Base-by-base conservation (phyloP, 2,888 invertebrate genomes). In the Miltochrista miniata region DNA sequence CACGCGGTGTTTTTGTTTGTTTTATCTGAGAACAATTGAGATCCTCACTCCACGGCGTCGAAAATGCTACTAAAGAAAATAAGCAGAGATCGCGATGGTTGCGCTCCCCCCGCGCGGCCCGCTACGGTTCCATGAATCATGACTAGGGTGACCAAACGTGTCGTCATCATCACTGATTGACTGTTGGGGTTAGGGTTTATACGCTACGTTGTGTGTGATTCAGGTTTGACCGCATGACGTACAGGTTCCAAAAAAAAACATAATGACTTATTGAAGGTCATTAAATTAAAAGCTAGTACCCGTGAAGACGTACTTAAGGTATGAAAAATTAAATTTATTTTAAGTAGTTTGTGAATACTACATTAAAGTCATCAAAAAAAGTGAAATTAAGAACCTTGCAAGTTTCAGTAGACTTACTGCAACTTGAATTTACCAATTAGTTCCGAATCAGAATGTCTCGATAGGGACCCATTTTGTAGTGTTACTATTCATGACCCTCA, bases 41-140 rank as follows among this genome's bases (percentile, higher is more conserved):
- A 56, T 65, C 66, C 57, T 49, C 68, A 62, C 43, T 51, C 62
- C 53, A 60, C 59, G 67, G 59, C 60, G 79, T 72, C 65, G 75
- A 71, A 75, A 83, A 84, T 70, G 75, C 83, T 81, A 90, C 87
- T 88, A 77, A 83, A 76, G 18, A 77, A 83, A 82, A 78, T 76
- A 76, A 74, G 72, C 72, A 70, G 64, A 75, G 79, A 87, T 84
- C 86, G 85, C 84, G 85, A 81, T 80, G 87, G 88, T 86, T 81
- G 78, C 81, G 85, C 73, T 68, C 66, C 61, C 72, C 64, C 70
- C 70, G 72, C 72, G 57, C 72, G 35, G 55, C 59, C 70, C 69
- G 59, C 71, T 47, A 59, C 62, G 61, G 54, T 72, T 70, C 68
- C 75, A 65, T 79, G 79, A 78, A 78, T 78, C 79, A 74, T 76